phyloP scores from a whole-genome alignment of 1,140 invertebrate species.

The Pogonomyrmex barbatus region DNA sequence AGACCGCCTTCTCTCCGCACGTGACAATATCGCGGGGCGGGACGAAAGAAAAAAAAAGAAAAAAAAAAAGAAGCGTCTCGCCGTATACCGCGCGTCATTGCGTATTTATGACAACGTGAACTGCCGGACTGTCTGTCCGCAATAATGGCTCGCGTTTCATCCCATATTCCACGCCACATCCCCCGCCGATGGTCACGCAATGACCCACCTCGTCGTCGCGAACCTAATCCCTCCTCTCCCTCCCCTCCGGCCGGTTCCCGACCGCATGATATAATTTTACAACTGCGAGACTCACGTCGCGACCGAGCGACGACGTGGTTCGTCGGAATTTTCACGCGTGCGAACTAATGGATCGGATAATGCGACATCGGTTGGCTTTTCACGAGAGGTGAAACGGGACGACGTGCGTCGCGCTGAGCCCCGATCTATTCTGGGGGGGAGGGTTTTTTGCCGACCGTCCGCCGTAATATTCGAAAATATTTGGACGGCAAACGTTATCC shows the following conservation, averaged over 20 bases:
- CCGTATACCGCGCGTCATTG: slow-evolving; percentile 41
- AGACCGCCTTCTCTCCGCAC: not conserved
- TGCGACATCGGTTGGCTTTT: not conserved
- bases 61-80: not conserved
- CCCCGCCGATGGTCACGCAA: slow-evolving; percentile 45
- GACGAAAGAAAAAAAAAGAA: not conserved
- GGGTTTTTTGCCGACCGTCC: not conserved
- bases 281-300: not conserved
- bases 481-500: slow-evolving; percentile 54
- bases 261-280: slow-evolving; percentile 32
- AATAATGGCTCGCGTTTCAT: slow-evolving; percentile 55
- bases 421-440: not conserved
- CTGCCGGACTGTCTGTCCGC: not conserved
- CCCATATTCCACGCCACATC: slow-evolving; percentile 56
- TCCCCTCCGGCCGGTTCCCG: too few relatives aligned
- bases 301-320: not conserved
- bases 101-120: slow-evolving; percentile 48
- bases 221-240: not conserved
- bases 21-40: slow-evolving; percentile 27
- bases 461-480: slow-evolving; percentile 43
- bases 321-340: not conserved
- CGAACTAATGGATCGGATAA: slow-evolving; percentile 5
- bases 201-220: slow-evolving; percentile 26
- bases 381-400: too few relatives aligned
- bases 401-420: not conserved